Evolutionary conservation across 2,113 vertebrate species (phyloP), one percentile per base, ranked within the genome.

Genomic region (Poeciliopsis turrubarensis): DNA sequence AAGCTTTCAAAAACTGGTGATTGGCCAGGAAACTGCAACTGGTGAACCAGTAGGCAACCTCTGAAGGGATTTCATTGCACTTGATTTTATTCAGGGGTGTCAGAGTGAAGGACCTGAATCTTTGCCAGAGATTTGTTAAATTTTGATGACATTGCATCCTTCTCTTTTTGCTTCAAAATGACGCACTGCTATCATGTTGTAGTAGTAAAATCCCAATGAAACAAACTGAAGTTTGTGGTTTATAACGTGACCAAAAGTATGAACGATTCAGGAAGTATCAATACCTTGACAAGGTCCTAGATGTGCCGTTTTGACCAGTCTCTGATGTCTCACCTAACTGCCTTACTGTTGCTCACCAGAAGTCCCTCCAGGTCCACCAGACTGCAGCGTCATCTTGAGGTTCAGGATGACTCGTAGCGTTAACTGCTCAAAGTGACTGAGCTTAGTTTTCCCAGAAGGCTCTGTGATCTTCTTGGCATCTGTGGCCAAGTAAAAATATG

Each of bases 401-500:
- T 34, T 61, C 13, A 30, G 7, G 6, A 5, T 14, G 60, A 61
- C 27, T 26, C 1, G 27, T 4, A 5, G 13, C 13, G 9, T 60
- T 62, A 17, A 44, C 41, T 44, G 41, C 41, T 44, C 17, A 37
- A 62, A 41, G 44, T n/a, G 51, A n/a, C 51, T n/a, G 51, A 57
- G 25, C 39, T 44, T 2, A 26, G 65, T 26, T n/a, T 26, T 66
- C n/a, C 25, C 32, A 13, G 25, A 3, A 63, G 17, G n/a, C 19
- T 1, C n/a, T 27, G 22, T 10, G 25, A n/a, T 7, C 4, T 14
- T 34, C 11, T 0, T 34, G 44, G 44, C 8, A 30, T 37, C 39
- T 57, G 70, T 57, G 51, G 25, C 62, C 73, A 11, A 65, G 9
- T 65, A 37, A 80, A 68, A 54, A 14, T 34, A 67, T 29, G 19